phyloP scores from a whole-genome alignment of 2,113 vertebrate species.

The Tor tambroides region DNA sequence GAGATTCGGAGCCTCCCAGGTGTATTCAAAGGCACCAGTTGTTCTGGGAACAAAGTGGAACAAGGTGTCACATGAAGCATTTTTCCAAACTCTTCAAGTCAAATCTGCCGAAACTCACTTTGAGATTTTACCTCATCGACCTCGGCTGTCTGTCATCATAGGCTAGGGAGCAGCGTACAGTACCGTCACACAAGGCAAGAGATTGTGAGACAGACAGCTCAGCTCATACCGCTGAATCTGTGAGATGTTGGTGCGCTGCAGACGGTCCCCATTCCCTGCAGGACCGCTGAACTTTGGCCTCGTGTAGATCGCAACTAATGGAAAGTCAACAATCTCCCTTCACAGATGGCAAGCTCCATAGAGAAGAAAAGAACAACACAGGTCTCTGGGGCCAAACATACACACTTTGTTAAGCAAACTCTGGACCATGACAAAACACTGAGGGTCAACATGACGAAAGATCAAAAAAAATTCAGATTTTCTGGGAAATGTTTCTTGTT shows the following conservation, averaged over 20 bases:
- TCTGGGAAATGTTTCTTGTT: too few species aligned
- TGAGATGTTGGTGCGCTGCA: not conserved
- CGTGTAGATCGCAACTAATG: constrained; percentile 14
- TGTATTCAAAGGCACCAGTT: not conserved
- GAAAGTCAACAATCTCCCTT: constrained; percentile 50
- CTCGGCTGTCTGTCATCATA: constrained; percentile 6
- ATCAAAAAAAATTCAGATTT: not conserved
- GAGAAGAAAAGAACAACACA: not conserved
- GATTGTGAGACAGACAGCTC: not conserved
- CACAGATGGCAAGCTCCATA: constrained; percentile 17
- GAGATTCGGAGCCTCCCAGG: not conserved
- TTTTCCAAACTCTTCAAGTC: not conserved
- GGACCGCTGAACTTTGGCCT: constrained; percentile 40
- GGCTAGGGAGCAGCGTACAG: not conserved
- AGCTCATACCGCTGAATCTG: constrained; percentile 1
- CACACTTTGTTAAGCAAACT: constrained; percentile 15
- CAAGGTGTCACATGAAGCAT: not conserved
- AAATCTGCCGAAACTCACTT: constrained; percentile 21
- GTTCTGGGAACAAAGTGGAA: constrained; percentile 17
- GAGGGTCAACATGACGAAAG: not conserved
- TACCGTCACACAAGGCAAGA: not conserved
- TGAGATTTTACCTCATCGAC: constrained; percentile 6
- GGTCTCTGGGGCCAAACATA: constrained; percentile 2
- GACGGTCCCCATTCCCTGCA: not conserved
- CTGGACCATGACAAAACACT: not conserved